phyloP scores from a whole-genome alignment of 2,888 invertebrate genomes.

The Apoda limacodes region DNA sequence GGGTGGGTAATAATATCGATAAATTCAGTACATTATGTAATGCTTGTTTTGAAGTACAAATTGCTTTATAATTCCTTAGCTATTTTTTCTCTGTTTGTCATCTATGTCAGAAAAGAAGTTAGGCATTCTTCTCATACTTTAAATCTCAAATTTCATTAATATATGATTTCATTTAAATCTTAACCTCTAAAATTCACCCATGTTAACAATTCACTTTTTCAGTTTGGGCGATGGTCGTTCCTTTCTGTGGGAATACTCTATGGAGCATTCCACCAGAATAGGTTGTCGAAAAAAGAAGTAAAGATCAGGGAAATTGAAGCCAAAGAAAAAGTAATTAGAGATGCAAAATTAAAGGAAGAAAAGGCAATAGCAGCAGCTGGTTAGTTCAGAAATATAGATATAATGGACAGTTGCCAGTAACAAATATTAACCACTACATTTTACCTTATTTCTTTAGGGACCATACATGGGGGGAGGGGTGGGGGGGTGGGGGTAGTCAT shows the following conservation, averaged over 20 bases:
- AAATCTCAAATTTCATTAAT: not conserved
- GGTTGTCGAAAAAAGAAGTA: slow-evolving; percentile 75
- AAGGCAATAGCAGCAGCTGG: slow-evolving; percentile 74
- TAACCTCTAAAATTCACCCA: not conserved
- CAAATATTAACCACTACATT: no score
- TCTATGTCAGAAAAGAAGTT: not conserved
- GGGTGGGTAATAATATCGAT: no score
- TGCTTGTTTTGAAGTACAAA: no score
- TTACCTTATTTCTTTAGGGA: no score
- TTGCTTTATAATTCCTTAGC: no score
- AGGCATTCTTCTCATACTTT: not conserved
- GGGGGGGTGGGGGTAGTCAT: no score
- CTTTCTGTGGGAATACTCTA: slow-evolving; percentile 79
- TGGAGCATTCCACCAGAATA: slow-evolving; percentile 78
- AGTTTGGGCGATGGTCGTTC: slow-evolving; percentile 88
- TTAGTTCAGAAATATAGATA: no score
- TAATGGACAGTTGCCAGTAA: no score
- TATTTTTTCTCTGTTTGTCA: slow-evolving; percentile 9
- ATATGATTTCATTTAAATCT: slow-evolving; percentile 12
- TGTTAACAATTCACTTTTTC: slow-evolving; percentile 24
- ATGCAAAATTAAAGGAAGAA: slow-evolving; percentile 79
- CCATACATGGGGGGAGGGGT: no score
- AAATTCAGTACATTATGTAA: no score
- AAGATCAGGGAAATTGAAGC: slow-evolving; percentile 74
- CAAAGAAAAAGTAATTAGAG: slow-evolving; percentile 75